Conservation (phyloP, 2,797 vertebrate genomes). For the Numenius phaeopus region DNA sequence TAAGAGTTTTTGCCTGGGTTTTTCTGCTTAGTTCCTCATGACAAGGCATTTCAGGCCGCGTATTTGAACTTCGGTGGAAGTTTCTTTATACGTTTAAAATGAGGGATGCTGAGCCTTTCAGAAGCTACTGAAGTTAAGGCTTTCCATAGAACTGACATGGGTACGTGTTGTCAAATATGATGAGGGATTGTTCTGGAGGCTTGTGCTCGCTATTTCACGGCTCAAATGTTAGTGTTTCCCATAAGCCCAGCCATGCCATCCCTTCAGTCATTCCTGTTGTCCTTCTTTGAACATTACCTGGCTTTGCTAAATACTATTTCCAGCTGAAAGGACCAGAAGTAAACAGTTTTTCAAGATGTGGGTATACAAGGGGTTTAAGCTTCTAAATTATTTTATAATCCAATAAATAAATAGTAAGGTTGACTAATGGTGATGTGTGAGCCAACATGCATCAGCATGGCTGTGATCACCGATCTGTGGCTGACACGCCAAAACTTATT, state of each 20-base stretch:
- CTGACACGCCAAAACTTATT: background rate
- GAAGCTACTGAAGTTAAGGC: background rate
- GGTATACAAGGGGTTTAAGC: background rate
- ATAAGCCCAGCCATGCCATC: background rate
- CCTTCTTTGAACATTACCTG: background rate
- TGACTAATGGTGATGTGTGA: background rate
- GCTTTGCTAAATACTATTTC: background rate
- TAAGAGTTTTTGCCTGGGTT: slow-evolving; percentile 2
- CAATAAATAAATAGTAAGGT: background rate
- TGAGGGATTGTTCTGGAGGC: background rate
- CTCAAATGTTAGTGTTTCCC: background rate
- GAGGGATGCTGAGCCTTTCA: background rate
- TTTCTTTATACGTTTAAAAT: slow-evolving; percentile 1
- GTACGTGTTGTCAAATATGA: background rate
- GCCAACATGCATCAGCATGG: background rate
- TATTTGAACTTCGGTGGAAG: background rate
- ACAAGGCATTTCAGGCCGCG: background rate
- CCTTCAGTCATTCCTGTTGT: background rate
- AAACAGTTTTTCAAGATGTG: background rate
- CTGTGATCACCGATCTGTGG: background rate
- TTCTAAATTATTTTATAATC: background rate
- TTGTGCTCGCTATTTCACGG: background rate
- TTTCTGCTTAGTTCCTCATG: slow-evolving; percentile 24
- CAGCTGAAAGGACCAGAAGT: background rate
- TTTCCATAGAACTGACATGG: background rate